Conservation (phyloP, 92 coral and sea anemone genomes). For the Pocillopora meandrina region DNA sequence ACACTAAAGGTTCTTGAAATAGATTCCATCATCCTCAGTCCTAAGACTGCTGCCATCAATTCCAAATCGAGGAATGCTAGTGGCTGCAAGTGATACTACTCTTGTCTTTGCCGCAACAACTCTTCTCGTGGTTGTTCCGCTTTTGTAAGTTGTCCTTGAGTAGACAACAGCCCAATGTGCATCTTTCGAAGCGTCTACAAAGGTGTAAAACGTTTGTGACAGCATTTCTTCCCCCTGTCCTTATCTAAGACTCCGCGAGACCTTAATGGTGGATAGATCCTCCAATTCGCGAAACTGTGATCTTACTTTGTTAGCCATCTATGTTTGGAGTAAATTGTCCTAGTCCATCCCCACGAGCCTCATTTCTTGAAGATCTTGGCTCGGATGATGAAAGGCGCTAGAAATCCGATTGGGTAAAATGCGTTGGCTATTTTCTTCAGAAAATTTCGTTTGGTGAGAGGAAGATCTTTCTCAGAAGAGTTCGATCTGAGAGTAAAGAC, state of each 20-base stretch:
- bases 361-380: conserved; percentile 61
- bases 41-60: conserved; percentile 65
- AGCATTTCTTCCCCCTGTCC: conserved; percentile 32
- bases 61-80: conserved; percentile 60
- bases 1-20: conserved; percentile 38
- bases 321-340: conserved; percentile 52
- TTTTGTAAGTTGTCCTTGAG: conserved; percentile 47
- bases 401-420: conserved; percentile 68
- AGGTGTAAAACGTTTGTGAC: conserved; percentile 57
- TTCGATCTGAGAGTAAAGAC: conserved; percentile 55
- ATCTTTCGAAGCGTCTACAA: conserved; percentile 67
- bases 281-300: conserved; percentile 54
- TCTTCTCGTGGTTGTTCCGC: conserved; percentile 47
- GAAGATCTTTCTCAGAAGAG: conserved; percentile 31
- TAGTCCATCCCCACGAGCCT: conserved; percentile 62
- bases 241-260: conserved; percentile 44
- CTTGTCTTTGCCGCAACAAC: conserved; percentile 53
- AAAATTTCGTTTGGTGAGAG: conserved; percentile 48
- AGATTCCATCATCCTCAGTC: conserved; percentile 45
- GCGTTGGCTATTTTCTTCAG: conserved; percentile 59
- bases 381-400: conserved; percentile 57
- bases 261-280: conserved; percentile 39
- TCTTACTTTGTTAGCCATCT: conserved; percentile 31
- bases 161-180: conserved; percentile 69
- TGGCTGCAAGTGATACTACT: conserved; percentile 46